Percentiles rank a stretch among this genome's conserved stretches.
These are phyloP conservation scores for Tinea semifulvella DNA, from an alignment of 2,888 invertebrate genomes.

Conservation along the genomic window DNA sequence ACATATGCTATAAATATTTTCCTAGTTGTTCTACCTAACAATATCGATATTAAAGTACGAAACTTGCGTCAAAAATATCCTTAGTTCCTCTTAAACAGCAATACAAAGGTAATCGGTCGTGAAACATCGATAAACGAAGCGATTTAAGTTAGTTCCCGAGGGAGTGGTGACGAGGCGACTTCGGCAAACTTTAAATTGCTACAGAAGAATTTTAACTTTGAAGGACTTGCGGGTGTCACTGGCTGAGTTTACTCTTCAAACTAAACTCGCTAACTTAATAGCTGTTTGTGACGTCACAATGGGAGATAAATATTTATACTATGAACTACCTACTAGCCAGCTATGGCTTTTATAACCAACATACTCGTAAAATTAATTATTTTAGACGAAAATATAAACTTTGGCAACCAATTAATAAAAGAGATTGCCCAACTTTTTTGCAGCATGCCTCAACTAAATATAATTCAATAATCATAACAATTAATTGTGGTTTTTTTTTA, in stretches of 20 bases:
- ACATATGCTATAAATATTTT: not conserved
- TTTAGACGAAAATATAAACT: too few relatives aligned
- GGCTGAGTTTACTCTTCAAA: constrained; percentile 11
- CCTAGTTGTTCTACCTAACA: not conserved
- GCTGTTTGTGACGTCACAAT: too few relatives aligned
- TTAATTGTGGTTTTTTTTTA: too few relatives aligned
- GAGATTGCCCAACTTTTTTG: too few relatives aligned
- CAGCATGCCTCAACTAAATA: too few relatives aligned
- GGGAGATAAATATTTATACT: too few relatives aligned
- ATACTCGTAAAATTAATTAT: too few relatives aligned
- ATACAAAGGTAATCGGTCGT: constrained; percentile 57
- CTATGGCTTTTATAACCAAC: too few relatives aligned
- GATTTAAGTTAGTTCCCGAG: constrained; percentile 54
- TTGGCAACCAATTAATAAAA: too few relatives aligned
- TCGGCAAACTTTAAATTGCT: constrained; percentile 60
- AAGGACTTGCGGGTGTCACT: constrained; percentile 18
- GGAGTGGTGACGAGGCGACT: constrained; percentile 44
- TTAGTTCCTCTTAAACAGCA: constrained; percentile 33
- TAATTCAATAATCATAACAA: too few relatives aligned
- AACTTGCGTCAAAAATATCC: constrained; percentile 16
- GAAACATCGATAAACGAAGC: constrained; percentile 61
- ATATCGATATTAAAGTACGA: not conserved
- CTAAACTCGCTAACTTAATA: too few relatives aligned
- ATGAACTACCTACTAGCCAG: too few relatives aligned
- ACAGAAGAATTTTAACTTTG: constrained; percentile 44